Percentiles rank a stretch among this genome's conserved stretches.
Evolutionary conservation across 2,888 invertebrate species (phyloP).

Genomic region (Cybosia mesomella): DNA sequence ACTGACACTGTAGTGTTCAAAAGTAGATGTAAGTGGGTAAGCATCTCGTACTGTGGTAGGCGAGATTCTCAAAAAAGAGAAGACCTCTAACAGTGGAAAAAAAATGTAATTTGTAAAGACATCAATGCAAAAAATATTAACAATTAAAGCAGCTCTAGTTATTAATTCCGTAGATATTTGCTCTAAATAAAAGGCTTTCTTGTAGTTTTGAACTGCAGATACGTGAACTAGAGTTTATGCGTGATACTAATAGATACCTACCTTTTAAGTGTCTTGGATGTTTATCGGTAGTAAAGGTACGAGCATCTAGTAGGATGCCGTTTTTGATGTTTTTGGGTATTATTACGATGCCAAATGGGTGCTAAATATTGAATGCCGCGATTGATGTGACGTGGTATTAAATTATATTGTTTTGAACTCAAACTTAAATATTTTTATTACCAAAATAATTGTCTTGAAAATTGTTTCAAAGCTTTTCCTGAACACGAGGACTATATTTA

Average conservation of each 20-base stretch:
- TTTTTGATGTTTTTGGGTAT: conserved; percentile 1
- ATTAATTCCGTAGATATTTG: not conserved
- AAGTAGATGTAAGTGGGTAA: no score
- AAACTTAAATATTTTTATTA: not conserved
- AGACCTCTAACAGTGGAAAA: no score
- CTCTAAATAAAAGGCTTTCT: not conserved
- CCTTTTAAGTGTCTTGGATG: not conserved
- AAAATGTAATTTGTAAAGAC: no score
- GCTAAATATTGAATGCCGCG: not conserved
- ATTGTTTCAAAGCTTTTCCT: no score
- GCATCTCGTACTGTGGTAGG: no score
- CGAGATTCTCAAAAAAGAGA: no score
- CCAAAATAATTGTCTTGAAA: no score
- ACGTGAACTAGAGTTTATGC: not conserved
- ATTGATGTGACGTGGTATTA: not conserved
- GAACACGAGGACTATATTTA: no score
- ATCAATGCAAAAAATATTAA: no score
- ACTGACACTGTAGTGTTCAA: no score
- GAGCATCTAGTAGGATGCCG: not conserved
- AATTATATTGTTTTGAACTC: not conserved
- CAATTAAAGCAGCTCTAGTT: not conserved
- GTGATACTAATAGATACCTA: not conserved
- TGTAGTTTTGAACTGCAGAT: not conserved
- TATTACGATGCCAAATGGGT: not conserved
- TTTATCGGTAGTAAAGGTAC: not conserved